Evolutionary conservation across 2,888 invertebrate genomes (phyloP).

Genomic region (Terebella lapidaria): DNA sequence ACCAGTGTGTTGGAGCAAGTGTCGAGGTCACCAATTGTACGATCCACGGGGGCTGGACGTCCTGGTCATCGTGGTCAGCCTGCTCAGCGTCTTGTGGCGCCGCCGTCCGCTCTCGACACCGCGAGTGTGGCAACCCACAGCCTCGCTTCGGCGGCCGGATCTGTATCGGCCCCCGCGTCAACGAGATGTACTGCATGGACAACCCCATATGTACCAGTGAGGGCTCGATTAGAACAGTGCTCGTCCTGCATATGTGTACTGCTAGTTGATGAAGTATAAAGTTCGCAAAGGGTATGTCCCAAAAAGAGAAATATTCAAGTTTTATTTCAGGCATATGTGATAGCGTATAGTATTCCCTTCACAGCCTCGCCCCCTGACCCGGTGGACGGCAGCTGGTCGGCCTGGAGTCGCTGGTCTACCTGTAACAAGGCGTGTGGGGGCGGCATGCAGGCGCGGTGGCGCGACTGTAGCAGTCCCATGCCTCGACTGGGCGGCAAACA

Average conservation of each 20-base stretch:
- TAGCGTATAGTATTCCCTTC: no score
- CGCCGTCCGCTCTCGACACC: constrained; percentile 74
- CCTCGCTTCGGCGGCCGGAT: constrained; percentile 79
- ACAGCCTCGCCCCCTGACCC: no score
- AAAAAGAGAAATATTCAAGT: no score
- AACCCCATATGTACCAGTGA: constrained; percentile 81
- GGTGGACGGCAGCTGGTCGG: constrained; percentile 57
- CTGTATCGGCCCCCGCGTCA: constrained; percentile 76
- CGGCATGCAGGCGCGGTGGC: constrained; percentile 65
- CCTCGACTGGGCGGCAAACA: constrained; percentile 43
- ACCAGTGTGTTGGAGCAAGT: constrained; percentile 61
- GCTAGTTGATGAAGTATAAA: no score
- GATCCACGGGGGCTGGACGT: constrained; percentile 82
- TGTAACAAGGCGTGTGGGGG: constrained; percentile 67
- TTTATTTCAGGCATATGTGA: no score
- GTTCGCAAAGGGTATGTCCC: no score
- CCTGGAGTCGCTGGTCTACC: constrained; percentile 65
- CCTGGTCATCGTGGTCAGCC: constrained; percentile 88
- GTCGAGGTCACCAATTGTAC: constrained; percentile 52
- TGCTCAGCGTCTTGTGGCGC: constrained; percentile 77
- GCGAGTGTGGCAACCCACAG: constrained; percentile 80
- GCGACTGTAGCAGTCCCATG: constrained; percentile 49
- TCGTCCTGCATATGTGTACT: no score
- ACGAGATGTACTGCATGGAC: constrained; percentile 68
- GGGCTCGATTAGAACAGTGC: no score